A percentile compares a stretch with the other conserved stretches of the same genome.
Evolutionary conservation across 2,888 invertebrate genomes (phyloP).

Genomic region (Nymphalis polychloros): DNA sequence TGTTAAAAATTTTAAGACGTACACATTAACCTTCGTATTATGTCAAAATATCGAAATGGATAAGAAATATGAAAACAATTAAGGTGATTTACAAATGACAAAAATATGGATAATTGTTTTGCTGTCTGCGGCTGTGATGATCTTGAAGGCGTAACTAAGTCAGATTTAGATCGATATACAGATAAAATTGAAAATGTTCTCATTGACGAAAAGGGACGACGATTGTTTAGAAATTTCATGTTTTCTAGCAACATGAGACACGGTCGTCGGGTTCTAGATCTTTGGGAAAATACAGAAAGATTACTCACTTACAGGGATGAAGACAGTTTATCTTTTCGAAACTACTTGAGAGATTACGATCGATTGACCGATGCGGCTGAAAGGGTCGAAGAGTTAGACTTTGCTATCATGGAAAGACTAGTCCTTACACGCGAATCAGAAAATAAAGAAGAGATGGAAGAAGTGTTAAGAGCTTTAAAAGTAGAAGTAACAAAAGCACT

Average conservation of each 20-base stretch:
- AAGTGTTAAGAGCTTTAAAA: slow-evolving; percentile 64
- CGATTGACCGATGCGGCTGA: slow-evolving; percentile 67
- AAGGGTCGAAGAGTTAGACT: slow-evolving; percentile 70
- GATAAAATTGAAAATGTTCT: slow-evolving; percentile 79
- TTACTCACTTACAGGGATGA: slow-evolving; percentile 61
- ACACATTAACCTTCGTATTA: slow-evolving; percentile 10
- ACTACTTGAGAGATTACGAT: slow-evolving; percentile 61
- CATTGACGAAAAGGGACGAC: slow-evolving; percentile 71
- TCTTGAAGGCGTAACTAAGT: slow-evolving; percentile 67
- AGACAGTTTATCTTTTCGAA: slow-evolving; percentile 58
- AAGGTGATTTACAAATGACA: slow-evolving; percentile 54
- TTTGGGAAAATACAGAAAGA: slow-evolving; percentile 71
- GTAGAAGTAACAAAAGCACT: slow-evolving; percentile 68
- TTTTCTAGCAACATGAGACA: slow-evolving; percentile 66
- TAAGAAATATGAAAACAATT: slow-evolving; percentile 55
- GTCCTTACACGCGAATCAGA: slow-evolving; percentile 60
- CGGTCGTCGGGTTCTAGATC: slow-evolving; percentile 64
- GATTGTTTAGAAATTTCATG: slow-evolving; percentile 75
- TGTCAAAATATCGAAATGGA: slow-evolving; percentile 52
- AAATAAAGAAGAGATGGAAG: slow-evolving; percentile 61
- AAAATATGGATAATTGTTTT: slow-evolving; percentile 76
- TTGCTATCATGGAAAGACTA: slow-evolving; percentile 68
- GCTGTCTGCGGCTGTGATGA: slow-evolving; percentile 74
- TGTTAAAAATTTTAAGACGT: slow-evolving; percentile 14
- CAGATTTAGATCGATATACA: slow-evolving; percentile 76